Percentiles rank a stretch among this genome's conserved stretches.
Evolutionary conservation across 2,113 vertebrate species (phyloP).

Genomic region (Galbula dea): DNA sequence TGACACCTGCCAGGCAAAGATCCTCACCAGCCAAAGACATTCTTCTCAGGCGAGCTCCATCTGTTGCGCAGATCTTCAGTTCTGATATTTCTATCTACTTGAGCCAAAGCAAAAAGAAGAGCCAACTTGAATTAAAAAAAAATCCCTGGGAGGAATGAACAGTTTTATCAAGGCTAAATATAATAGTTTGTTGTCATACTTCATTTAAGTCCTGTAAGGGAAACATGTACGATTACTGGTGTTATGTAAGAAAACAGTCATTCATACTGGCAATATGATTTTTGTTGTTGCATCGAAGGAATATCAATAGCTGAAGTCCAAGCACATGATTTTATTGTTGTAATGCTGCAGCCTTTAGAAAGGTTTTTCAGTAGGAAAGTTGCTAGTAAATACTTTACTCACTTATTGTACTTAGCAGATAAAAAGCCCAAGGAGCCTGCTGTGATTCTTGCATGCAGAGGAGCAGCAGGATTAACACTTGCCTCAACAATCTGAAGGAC

Average conservation of each 20-base stretch:
- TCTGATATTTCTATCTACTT: not conserved
- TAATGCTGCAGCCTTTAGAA: conserved; percentile 49
- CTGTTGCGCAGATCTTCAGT: conserved; percentile 9
- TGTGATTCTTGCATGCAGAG: not conserved
- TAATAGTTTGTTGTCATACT: not conserved
- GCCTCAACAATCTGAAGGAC: not conserved
- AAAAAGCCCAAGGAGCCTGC: not conserved
- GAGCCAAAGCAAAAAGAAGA: not conserved
- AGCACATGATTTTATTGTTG: conserved; percentile 42
- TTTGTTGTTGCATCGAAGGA: conserved; percentile 45
- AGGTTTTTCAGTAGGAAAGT: conserved; percentile 42
- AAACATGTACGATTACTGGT: conserved; percentile 14
- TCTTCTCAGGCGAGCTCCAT: not conserved
- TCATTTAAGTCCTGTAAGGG: not conserved
- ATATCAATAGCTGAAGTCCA: not conserved
- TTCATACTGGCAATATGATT: conserved; percentile 12
- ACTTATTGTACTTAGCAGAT: not conserved
- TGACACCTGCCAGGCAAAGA: conserved; percentile 57
- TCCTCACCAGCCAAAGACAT: conserved; percentile 30
- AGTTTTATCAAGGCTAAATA: not conserved
- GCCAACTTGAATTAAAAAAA: not conserved
- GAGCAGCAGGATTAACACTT: not conserved
- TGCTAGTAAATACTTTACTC: conserved; percentile 15
- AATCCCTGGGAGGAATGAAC: not conserved
- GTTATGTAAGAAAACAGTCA: conserved; percentile 52